A percentile compares a stretch with the other conserved stretches of the same genome.
These are phyloP conservation scores for Dioctria linearis DNA, from an alignment of 2,888 invertebrate species.

Conservation along the genomic window DNA sequence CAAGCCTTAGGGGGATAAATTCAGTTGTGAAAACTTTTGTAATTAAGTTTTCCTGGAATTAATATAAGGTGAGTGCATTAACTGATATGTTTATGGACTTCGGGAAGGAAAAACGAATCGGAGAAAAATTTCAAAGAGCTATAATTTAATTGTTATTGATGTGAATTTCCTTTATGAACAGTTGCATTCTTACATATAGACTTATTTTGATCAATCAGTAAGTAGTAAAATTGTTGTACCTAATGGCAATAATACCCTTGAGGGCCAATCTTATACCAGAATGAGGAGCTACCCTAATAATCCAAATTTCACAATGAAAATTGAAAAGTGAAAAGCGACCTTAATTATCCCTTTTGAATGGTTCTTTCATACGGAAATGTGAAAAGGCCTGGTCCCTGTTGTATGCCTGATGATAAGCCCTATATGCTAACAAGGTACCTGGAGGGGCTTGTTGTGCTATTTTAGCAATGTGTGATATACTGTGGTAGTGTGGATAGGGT, in stretches of 20 bases:
- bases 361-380: conserved; percentile 32
- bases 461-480: conserved; percentile 15
- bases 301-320: conserved; percentile 24
- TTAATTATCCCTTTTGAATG: conserved; percentile 48
- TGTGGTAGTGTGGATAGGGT: conserved; percentile 17
- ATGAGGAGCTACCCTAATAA: neutral
- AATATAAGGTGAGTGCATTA: conserved; percentile 41
- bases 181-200: too few relatives aligned
- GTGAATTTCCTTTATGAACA: too few relatives aligned
- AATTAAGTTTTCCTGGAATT: conserved; percentile 49
- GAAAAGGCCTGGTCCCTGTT: conserved; percentile 45
- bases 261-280: too few relatives aligned
- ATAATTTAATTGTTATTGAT: too few relatives aligned
- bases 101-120: neutral
- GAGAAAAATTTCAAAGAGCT: neutral
- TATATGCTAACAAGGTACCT: conserved; percentile 48
- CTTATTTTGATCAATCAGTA: too few relatives aligned
- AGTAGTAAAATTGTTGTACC: too few relatives aligned
- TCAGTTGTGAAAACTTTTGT: conserved; percentile 42
- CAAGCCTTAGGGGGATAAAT: conserved; percentile 29
- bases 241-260: too few relatives aligned
- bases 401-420: conserved; percentile 9
- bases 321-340: conserved; percentile 47
- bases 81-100: conserved; percentile 39
- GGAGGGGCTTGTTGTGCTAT: conserved; percentile 16